phyloP scores from a whole-genome alignment of 2,797 vertebrate genomes.

The Pampus argenteus region DNA sequence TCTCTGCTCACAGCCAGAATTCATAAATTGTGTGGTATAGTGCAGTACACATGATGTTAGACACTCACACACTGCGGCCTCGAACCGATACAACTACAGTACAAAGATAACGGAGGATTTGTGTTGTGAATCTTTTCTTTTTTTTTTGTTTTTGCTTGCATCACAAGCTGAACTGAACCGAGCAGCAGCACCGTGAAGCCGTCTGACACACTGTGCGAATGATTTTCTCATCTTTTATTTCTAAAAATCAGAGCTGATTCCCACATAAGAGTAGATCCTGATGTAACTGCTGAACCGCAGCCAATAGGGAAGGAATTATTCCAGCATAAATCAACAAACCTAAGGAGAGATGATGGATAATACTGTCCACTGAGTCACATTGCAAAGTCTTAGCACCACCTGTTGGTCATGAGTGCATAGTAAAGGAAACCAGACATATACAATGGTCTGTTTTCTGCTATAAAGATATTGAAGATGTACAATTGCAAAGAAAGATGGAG shows the following conservation, averaged over 20 bases:
- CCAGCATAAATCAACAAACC: constrained; percentile 41
- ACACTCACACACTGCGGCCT: constrained; percentile 37
- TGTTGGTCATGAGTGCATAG: constrained; percentile 58
- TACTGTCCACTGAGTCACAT: not conserved
- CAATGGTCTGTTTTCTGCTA: not conserved
- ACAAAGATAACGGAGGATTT: constrained; percentile 17
- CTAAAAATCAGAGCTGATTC: constrained; percentile 49
- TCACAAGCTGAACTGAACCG: constrained; percentile 38
- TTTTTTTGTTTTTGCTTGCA: constrained; percentile 43
- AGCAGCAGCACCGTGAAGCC: constrained; percentile 30
- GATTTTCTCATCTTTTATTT: constrained; percentile 43
- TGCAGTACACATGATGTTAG: constrained; percentile 46
- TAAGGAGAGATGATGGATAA: constrained; percentile 37
- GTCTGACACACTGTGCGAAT: constrained; percentile 42
- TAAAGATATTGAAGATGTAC: not conserved
- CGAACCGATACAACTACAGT: constrained; percentile 18
- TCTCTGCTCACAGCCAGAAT: constrained; percentile 12
- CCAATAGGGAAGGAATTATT: constrained; percentile 46
- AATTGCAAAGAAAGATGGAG: not conserved
- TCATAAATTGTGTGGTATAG: constrained; percentile 11
- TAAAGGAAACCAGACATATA: not conserved
- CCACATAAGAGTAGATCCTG: constrained; percentile 43
- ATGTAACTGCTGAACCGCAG: constrained; percentile 67
- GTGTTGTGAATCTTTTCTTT: constrained; percentile 32
- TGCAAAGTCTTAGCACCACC: constrained; percentile 65